These are phyloP conservation scores for Onchidella celtica DNA, from an alignment of 2,888 invertebrate genomes.

Conservation along the genomic window DNA sequence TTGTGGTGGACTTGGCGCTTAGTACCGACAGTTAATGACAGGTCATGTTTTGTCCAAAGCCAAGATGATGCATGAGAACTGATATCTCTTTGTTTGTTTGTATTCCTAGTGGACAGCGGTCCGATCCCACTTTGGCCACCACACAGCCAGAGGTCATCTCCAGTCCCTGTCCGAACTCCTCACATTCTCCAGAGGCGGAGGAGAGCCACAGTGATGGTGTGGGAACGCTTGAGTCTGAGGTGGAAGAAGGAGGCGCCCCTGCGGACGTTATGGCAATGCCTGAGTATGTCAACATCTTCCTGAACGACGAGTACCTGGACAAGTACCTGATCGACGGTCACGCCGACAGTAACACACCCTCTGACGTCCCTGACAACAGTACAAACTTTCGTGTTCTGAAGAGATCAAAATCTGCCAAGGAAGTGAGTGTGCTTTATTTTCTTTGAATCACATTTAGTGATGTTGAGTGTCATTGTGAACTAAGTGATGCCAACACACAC, in stretches of 20 bases:
- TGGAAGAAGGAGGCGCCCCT: background rate
- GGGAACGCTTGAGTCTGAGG: background rate
- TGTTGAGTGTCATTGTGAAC: too few species aligned
- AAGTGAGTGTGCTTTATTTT: background rate
- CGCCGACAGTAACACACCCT: background rate
- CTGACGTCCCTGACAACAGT: background rate
- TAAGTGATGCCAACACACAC: too few species aligned
- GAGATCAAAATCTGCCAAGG: background rate
- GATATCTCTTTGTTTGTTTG: too few species aligned
- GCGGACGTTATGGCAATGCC: slow-evolving; percentile 23
- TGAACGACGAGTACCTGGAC: slow-evolving; percentile 41
- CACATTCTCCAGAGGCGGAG: background rate
- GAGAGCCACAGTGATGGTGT: background rate
- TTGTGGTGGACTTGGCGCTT: too few species aligned
- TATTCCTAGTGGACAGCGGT: slow-evolving; percentile 1
- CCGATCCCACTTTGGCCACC: slow-evolving; percentile 1
- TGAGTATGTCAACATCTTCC: slow-evolving; percentile 52
- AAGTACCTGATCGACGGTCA: slow-evolving; percentile 26
- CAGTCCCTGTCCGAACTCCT: background rate
- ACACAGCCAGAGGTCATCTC: background rate
- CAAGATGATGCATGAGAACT: too few species aligned
- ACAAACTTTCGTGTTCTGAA: background rate
- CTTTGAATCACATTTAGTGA: background rate
- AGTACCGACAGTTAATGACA: too few species aligned
- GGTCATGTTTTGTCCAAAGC: too few species aligned